Evolutionary conservation across 2,113 vertebrate genomes (phyloP).

Genomic region (Syrmaticus mikado): DNA sequence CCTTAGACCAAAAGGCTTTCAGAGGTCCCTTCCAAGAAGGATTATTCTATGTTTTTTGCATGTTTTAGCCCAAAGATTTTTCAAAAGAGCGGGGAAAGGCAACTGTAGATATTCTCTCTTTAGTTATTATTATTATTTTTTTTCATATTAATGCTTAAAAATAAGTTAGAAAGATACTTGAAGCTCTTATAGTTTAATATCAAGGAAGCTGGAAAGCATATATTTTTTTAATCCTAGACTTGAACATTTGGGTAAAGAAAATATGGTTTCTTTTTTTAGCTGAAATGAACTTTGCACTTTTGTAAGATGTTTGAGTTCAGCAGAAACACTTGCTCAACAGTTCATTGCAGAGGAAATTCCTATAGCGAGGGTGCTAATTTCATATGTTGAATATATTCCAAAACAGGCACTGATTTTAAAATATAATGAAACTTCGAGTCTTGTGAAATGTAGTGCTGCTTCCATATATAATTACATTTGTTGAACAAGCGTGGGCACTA

Average conservation of each 20-base stretch:
- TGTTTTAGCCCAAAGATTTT: not conserved
- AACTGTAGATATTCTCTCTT: not conserved
- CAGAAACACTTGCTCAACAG: constrained; percentile 26
- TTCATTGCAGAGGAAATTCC: not conserved
- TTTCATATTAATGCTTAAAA: not conserved
- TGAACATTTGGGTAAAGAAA: not conserved
- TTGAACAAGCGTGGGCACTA: not conserved
- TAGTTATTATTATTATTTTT: not conserved
- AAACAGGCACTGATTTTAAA: not conserved
- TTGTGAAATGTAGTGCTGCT: not conserved
- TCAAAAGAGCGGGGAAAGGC: not conserved
- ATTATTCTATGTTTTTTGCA: not conserved
- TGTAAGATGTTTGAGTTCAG: not conserved
- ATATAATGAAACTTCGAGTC: not conserved
- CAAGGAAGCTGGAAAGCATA: not conserved
- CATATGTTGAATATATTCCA: not conserved
- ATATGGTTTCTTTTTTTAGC: not conserved
- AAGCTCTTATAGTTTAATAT: not conserved
- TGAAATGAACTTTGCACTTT: not conserved
- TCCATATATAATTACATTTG: not conserved
- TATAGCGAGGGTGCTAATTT: not conserved
- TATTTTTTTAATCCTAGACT: not conserved
- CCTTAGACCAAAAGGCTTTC: not conserved
- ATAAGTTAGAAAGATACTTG: not conserved
- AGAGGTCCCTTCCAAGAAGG: not conserved